Evolutionary conservation across 2,888 invertebrate species (phyloP), one percentile per base, ranked within the genome.

Genomic region (Beris chalybata): DNA sequence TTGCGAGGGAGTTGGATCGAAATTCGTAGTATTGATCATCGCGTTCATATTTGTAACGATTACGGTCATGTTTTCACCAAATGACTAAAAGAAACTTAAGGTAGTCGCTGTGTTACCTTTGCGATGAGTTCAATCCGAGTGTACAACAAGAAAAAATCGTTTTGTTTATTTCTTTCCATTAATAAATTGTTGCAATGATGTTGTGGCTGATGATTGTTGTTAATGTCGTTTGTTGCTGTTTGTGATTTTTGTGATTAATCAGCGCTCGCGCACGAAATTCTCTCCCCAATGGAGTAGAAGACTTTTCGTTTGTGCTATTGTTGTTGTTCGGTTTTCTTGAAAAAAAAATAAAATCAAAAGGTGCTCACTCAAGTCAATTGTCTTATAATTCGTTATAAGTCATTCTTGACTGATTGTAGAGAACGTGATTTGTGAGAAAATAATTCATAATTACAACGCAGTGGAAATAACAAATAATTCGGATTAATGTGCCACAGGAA

Each of bases 1-100:
- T 48, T 66, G 66, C 66, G 68, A 63, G 66, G 64, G 66, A 68
- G 66, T 68, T 66, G 59, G 66, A 50, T 52, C 22, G 15, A 31
- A 30, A 13, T 48, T 15, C 48, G 54, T 6, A 6, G 54, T 54
- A 31, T 29, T 12, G 29, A 11, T 29, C 32, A 54, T 54, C 31
- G 30, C 29, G 5, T 5, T 43, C 56, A 13, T 56, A 11, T 48
- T 48, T 48, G 5, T 11, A 38, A 43, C 56, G 56, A 38, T 13
- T 56, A 56, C 5, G 38, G 38, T 3, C 38, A 4, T 9, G 38
- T 38, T 38, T 38, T 7, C 38, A 38, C 9, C 9, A 38, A n/a
- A 38, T 38, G 9, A 38, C 38, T 38, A 5, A 22, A 22, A 38
- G 38, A 38, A 38, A 38, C 38, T 38, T 38, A 38, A 38, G 38